A percentile compares a stretch with the other conserved stretches of the same genome.
Evolutionary conservation across 2,797 vertebrate genomes (phyloP).

Genomic region (Cirrhinus mrigala): DNA sequence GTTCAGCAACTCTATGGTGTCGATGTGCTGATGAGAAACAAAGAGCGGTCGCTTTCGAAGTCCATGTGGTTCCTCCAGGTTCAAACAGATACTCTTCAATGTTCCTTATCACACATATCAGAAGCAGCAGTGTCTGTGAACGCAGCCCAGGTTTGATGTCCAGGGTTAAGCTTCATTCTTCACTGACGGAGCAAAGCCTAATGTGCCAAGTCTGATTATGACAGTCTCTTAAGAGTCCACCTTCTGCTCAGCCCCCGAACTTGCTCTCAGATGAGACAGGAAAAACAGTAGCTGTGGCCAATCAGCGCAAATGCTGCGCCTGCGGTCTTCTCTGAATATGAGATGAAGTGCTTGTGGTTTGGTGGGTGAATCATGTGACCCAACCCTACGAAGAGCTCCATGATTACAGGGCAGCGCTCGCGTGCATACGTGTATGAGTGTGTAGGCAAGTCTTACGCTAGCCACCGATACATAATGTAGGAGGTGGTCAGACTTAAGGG

Average conservation of each 20-base stretch:
- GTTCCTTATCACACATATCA: not conserved
- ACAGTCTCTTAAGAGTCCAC: conserved; percentile 71
- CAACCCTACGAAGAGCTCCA: conserved; percentile 71
- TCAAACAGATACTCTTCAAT: not conserved
- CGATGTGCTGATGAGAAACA: not conserved
- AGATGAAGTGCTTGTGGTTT: conserved; percentile 85
- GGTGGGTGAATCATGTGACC: conserved; percentile 77
- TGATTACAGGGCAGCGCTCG: conserved; percentile 83
- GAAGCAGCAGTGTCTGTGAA: conserved; percentile 28
- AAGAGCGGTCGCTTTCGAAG: not conserved
- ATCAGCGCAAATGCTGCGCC: conserved; percentile 39
- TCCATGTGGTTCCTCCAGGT: conserved; percentile 15
- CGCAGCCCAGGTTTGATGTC: not conserved
- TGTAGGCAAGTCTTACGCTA: conserved; percentile 65
- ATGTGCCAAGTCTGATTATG: conserved; percentile 57
- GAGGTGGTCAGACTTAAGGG: conserved; percentile 57
- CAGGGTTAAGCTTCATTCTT: not conserved
- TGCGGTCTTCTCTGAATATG: conserved; percentile 72
- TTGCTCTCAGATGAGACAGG: conserved; percentile 51
- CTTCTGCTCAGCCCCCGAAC: conserved; percentile 69
- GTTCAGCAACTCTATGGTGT: not conserved
- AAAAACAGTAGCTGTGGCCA: conserved; percentile 70
- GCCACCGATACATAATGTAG: conserved; percentile 71
- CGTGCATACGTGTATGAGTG: conserved; percentile 37
- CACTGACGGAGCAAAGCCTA: conserved; percentile 25